Evolutionary conservation across 1,140 invertebrate species (phyloP).

Genomic region (Agrypnia vestita): DNA sequence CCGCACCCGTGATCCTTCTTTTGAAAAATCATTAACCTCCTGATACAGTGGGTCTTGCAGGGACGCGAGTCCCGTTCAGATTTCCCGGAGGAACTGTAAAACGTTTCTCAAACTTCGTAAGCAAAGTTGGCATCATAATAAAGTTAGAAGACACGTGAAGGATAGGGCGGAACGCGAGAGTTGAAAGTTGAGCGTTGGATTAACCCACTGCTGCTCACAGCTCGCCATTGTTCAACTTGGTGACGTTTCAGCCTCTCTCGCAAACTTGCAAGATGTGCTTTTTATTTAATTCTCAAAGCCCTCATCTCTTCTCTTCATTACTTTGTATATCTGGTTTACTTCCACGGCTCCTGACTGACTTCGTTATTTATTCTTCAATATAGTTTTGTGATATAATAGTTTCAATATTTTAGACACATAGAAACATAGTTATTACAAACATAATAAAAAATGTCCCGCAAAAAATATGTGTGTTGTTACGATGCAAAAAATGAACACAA

Average conservation of each 20-base stretch:
- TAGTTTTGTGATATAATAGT: no score
- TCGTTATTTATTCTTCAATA: no score
- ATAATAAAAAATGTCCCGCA: no score
- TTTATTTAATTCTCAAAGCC: neutral
- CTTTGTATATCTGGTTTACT: no score
- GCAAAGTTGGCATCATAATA: slow-evolving; percentile 28
- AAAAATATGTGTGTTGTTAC: no score
- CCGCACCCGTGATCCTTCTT: neutral
- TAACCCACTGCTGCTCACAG: slow-evolving; percentile 1
- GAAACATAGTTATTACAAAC: no score
- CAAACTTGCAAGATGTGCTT: neutral
- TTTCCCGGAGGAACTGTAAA: slow-evolving; percentile 20
- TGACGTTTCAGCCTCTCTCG: neutral
- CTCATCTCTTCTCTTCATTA: neutral
- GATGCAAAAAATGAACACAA: no score
- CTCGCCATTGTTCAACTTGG: slow-evolving; percentile 6
- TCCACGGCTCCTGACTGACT: no score
- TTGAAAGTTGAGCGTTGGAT: slow-evolving; percentile 16
- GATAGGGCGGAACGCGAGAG: neutral
- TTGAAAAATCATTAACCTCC: neutral
- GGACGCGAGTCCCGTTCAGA: slow-evolving; percentile 12
- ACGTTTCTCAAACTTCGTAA: slow-evolving; percentile 32
- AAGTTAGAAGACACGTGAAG: slow-evolving; percentile 27
- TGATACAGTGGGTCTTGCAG: slow-evolving; percentile 10
- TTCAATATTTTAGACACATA: no score